A percentile compares a stretch with the other conserved stretches of the same genome.
Evolutionary conservation across 2,888 invertebrate species (phyloP).

Genomic region (Agrotis segetum): DNA sequence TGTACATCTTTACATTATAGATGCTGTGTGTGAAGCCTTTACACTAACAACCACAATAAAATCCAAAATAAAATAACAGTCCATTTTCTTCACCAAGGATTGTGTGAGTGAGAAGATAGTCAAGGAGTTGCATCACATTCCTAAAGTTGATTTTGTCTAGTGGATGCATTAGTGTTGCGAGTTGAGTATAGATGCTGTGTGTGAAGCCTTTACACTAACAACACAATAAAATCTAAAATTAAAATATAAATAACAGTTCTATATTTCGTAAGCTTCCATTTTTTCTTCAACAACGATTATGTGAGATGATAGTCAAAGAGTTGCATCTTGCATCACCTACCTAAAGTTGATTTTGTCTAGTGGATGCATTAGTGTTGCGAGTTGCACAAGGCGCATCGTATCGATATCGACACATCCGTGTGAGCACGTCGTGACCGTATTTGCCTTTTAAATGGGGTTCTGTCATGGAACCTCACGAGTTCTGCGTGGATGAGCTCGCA

Average conservation of each 20-base stretch:
- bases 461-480: conserved; percentile 85
- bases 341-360: conserved; percentile 61
- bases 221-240: neutral
- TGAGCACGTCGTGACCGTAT: conserved; percentile 85
- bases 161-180: conserved; percentile 66
- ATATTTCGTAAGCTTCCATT: too few relatives aligned
- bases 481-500: conserved; percentile 82
- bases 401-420: conserved; percentile 77
- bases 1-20: too few relatives aligned
- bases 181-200: too few relatives aligned
- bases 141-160: conserved; percentile 61
- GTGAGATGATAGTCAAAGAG: conserved; percentile 36
- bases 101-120: conserved; percentile 34
- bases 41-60: neutral
- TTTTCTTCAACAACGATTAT: conserved; percentile 20
- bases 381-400: conserved; percentile 74
- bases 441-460: conserved; percentile 86
- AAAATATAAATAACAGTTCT: neutral
- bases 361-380: conserved; percentile 66
- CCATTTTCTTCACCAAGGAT: conserved; percentile 19
- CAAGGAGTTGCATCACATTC: conserved; percentile 55
- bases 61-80: neutral
- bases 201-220: too few relatives aligned
- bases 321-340: conserved; percentile 61
- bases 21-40: too few relatives aligned